Evolutionary conservation across 92 coral and sea anemone genomes (phyloP), one percentile per base, ranked within the genome.

Genomic region (Paragorgia papillata): DNA sequence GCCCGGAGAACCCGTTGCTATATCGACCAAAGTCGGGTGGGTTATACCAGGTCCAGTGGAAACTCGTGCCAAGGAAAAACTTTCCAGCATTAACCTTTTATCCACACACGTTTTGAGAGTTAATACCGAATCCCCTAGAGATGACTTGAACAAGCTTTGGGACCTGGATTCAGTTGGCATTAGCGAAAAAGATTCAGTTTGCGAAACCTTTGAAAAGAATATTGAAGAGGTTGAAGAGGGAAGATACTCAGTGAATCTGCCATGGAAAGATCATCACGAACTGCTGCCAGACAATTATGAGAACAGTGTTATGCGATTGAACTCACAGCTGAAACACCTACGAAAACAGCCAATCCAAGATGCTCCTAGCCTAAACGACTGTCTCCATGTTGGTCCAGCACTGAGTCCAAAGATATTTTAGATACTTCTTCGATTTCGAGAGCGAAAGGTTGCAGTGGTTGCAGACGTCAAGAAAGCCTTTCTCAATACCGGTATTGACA

Each of bases 221-320:
- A 39, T 82, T 10, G n/a, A n/a, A n/a, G 18, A 24, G 54, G 57
- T 29, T 13, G 26, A 74, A 33, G 82, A 54, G 25, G 75, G 74
- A 15, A 59, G 74, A 68, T 75, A 75, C 76, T 62, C 48, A 32
- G 86, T 75, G 20, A 25, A 51, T n/a, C 57, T 63, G 60, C 82
- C 76, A 7, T 60, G 70, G 64, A 82, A 75, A 29, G 77, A 75
- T 29, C 81, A 82, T 26, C 84, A 84, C 75, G 50, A 60, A 32
- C 13, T 51, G 44, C 54, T 84, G 26, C 80, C 84, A 30, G 84
- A 79, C 73, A 84, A 84, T 21, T 79, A 57, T 19, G 80, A 70
- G 73, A 33, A 44, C 61, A 51, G 73, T 56, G 64, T 70, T 20
- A 30, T 74, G 18, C 7, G 87, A 67, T 46, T 76, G 65, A 32